These are phyloP conservation scores for Paramormyrops kingsleyae DNA, from an alignment of 2,113 vertebrate species.

Conservation along the genomic window DNA sequence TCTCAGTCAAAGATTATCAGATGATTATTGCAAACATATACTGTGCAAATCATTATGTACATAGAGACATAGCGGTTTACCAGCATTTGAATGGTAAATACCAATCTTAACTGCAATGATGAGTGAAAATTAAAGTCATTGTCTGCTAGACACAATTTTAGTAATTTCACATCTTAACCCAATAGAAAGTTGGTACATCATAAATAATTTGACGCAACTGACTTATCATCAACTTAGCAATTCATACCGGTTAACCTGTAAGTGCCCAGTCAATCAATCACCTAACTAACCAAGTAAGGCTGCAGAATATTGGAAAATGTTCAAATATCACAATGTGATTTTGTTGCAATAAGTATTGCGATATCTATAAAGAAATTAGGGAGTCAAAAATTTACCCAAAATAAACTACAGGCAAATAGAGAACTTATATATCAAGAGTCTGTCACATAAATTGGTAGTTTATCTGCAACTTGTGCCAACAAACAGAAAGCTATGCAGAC, in stretches of 20 bases:
- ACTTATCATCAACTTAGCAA: neutral
- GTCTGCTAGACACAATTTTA: neutral
- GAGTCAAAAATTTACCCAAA: neutral
- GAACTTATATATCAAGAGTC: neutral
- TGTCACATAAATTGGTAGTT: neutral
- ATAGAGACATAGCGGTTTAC: conserved; percentile 34
- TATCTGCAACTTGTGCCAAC: neutral
- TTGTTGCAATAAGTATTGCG: neutral
- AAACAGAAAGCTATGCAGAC: neutral
- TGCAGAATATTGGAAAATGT: neutral
- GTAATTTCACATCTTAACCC: neutral
- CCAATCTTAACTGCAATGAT: conserved; percentile 13
- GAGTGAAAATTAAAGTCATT: neutral
- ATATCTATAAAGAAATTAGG: neutral
- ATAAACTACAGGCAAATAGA: neutral
- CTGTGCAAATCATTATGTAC: neutral
- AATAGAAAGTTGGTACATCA: neutral
- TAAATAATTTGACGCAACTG: neutral
- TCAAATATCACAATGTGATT: neutral
- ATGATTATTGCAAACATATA: conserved; percentile 17
- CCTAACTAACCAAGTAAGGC: neutral
- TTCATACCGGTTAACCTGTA: neutral
- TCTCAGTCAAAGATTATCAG: conserved; percentile 31
- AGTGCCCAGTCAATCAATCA: neutral
- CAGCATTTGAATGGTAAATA: conserved; percentile 58